Conservation (phyloP, 2,797 vertebrate species). For the Sternarchorhynchus goeldii region DNA sequence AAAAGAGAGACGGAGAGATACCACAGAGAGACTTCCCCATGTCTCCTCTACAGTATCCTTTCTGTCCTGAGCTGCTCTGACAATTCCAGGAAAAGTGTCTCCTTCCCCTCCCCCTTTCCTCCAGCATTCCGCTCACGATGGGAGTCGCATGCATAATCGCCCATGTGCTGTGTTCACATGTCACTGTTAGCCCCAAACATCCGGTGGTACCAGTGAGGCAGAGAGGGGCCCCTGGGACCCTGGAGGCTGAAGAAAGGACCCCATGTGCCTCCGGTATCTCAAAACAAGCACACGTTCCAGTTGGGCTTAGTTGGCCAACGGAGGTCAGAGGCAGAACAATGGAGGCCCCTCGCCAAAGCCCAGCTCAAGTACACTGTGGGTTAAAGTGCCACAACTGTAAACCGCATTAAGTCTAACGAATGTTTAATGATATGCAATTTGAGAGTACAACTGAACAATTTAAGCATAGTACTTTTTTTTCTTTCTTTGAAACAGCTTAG, state of each 20-base stretch:
- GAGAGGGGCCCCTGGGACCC: not conserved
- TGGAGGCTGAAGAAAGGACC: not conserved
- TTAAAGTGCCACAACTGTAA: too few species aligned
- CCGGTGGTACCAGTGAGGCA: constrained; percentile 2
- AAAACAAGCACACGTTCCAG: not conserved
- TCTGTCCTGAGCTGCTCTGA: not conserved
- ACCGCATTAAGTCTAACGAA: too few species aligned
- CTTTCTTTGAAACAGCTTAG: too few species aligned
- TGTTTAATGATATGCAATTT: too few species aligned
- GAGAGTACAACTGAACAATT: too few species aligned
- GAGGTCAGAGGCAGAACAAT: not conserved
- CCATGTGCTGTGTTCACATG: constrained; percentile 41
- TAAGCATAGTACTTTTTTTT: too few species aligned
- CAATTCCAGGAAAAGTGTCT: not conserved
- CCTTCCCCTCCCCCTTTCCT: constrained; percentile 31
- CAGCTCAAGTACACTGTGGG: too few species aligned
- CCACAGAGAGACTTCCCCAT: not conserved
- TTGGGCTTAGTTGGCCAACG: not conserved
- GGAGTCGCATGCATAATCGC: constrained; percentile 36
- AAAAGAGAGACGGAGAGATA: constrained; percentile 15
- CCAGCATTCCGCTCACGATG: constrained; percentile 45
- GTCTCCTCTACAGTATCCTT: not conserved
- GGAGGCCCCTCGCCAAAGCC: too few species aligned
- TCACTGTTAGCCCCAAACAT: constrained; percentile 38
- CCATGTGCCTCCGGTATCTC: not conserved